phyloP scores from a whole-genome alignment of 2,797 vertebrate genomes.

The Antrozous pallidus region DNA sequence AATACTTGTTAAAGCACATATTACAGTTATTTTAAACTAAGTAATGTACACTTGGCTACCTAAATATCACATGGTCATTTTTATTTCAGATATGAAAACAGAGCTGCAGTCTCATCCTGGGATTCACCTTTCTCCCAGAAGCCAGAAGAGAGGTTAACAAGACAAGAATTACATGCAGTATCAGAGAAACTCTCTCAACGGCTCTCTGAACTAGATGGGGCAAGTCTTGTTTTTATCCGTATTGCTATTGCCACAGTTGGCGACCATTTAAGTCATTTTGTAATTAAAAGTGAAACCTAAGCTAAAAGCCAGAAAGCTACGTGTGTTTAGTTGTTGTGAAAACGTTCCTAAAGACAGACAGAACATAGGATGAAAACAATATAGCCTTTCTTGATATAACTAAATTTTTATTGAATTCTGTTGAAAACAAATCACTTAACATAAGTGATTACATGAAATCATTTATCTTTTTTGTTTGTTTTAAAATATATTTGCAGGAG shows the following conservation, averaged over 20 bases:
- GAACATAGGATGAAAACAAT: background rate
- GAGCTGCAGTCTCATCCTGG: constrained; percentile 53
- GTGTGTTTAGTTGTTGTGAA: background rate
- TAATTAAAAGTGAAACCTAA: background rate
- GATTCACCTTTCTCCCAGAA: constrained; percentile 80
- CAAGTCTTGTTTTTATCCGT: constrained; percentile 76
- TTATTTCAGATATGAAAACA: constrained; percentile 62
- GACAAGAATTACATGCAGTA: constrained; percentile 87
- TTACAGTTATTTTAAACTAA: constrained; percentile 30
- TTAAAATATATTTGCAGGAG: no score
- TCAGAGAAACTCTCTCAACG: constrained; percentile 89
- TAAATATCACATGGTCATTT: constrained; percentile 4
- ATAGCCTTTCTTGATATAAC: background rate
- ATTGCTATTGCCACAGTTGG: background rate
- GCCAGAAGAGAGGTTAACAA: constrained; percentile 82
- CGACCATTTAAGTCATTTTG: background rate
- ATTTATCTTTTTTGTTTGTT: background rate
- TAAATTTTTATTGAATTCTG: constrained; percentile 19
- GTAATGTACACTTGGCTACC: background rate
- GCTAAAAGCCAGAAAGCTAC: background rate
- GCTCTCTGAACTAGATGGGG: constrained; percentile 90
- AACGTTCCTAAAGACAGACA: background rate
- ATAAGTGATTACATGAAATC: background rate
- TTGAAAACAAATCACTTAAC: constrained; percentile 31
- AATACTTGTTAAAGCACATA: constrained; percentile 1